These are phyloP conservation scores for Tethya wilhelma DNA, from an alignment of 37 sponge, comb jelly and placozoan genomes.

Conservation along the genomic window DNA sequence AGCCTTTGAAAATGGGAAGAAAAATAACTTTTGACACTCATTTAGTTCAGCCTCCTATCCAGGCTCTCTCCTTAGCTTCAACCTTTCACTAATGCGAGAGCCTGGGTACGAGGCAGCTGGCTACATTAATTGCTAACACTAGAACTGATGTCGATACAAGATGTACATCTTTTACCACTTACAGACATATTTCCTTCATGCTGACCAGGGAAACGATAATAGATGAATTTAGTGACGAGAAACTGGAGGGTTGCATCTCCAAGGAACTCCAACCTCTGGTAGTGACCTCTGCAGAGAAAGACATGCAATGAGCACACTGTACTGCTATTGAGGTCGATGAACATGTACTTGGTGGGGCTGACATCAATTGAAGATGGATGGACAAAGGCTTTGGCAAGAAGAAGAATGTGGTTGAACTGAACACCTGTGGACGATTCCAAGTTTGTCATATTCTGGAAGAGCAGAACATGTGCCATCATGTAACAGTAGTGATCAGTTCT, in stretches of 20 bases:
- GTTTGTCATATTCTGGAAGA: slow-evolving; percentile 27
- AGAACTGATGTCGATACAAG: not conserved
- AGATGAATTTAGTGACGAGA: slow-evolving; percentile 51
- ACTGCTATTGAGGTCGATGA: not conserved
- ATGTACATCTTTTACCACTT: slow-evolving; percentile 20
- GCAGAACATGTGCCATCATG: not conserved
- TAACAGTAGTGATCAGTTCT: not conserved
- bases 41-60: not conserved
- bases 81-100: no score
- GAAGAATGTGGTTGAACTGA: slow-evolving; percentile 60
- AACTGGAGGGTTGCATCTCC: slow-evolving; percentile 83
- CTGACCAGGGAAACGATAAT: slow-evolving; percentile 60
- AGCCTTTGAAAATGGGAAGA: not conserved
- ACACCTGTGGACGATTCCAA: slow-evolving; percentile 66
- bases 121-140: no score
- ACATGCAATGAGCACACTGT: not conserved
- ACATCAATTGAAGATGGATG: slow-evolving; percentile 59
- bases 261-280: slow-evolving; percentile 84
- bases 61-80: not conserved
- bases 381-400: slow-evolving; percentile 75
- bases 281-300: slow-evolving; percentile 61
- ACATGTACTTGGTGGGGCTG: slow-evolving; percentile 50
- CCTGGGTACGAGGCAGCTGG: no score
- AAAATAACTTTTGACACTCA: not conserved
- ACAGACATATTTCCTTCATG: slow-evolving; percentile 81